phyloP scores from a whole-genome alignment of 2,113 vertebrate species.

The Xenotilapia longispinis region DNA sequence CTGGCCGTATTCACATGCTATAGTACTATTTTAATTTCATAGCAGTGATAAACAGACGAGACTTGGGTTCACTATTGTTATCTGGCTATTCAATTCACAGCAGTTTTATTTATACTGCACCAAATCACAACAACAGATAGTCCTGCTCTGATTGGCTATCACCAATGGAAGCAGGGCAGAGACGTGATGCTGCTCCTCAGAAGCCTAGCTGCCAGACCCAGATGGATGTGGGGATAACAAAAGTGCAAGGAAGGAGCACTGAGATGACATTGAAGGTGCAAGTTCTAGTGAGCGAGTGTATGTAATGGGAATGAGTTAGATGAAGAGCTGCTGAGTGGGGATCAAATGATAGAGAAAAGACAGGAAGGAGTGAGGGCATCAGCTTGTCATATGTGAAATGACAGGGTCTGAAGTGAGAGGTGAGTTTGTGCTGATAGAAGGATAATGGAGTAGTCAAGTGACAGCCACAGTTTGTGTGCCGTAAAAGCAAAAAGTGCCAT shows the following conservation, averaged over 20 bases:
- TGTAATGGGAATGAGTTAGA: not conserved
- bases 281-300: not conserved
- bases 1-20: not conserved
- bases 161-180: not conserved
- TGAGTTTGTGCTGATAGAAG: not conserved
- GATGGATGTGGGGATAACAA: not conserved
- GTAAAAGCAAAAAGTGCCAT: not conserved
- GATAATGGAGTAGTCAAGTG: not conserved
- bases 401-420: not conserved
- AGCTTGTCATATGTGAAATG: not conserved
- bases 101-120: not conserved
- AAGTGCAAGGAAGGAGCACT: not conserved
- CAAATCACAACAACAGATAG: not conserved
- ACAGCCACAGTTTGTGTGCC: not conserved
- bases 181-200: not conserved
- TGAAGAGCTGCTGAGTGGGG: not conserved
- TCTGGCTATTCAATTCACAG: not conserved
- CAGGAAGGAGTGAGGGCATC: not conserved
- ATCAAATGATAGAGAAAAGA: not conserved
- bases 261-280: not conserved
- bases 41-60: not conserved
- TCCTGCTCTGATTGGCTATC: not conserved
- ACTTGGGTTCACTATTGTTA: not conserved
- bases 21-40: not conserved
- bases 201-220: not conserved